phyloP scores from a whole-genome alignment of 2,888 invertebrate genomes.

The Cerceris rybyensis region DNA sequence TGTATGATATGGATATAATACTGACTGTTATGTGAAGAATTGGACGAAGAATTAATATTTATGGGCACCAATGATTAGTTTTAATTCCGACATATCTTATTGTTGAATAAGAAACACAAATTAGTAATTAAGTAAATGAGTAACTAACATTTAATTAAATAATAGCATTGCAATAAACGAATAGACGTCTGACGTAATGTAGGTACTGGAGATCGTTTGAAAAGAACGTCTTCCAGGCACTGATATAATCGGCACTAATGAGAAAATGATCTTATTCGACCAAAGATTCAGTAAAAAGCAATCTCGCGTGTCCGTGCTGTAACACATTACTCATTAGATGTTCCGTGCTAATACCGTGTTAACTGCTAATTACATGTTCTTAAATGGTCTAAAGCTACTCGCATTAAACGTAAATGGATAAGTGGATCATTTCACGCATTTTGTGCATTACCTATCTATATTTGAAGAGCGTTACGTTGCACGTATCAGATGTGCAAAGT shows the following conservation, averaged over 20 bases:
- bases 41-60: no score
- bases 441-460: conserved; percentile 8
- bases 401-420: conserved; percentile 8
- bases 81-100: no score
- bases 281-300: neutral
- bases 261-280: conserved; percentile 2
- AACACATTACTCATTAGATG: neutral
- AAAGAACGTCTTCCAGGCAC: neutral
- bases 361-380: conserved; percentile 17
- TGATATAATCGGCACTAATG: neutral
- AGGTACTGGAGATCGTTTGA: no score
- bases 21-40: no score
- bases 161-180: no score
- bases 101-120: no score
- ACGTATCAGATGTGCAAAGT: neutral
- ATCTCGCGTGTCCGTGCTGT: neutral
- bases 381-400: conserved; percentile 9
- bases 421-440: conserved; percentile 20
- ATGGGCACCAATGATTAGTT: no score
- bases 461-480: neutral
- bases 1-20: no score
- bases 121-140: no score
- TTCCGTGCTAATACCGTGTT: conserved; percentile 13
- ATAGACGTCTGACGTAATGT: no score
- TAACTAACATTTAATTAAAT: no score